These are phyloP conservation scores for Macrotrachela quadricornifera DNA, from an alignment of 1,140 invertebrate genomes.

Conservation along the genomic window DNA sequence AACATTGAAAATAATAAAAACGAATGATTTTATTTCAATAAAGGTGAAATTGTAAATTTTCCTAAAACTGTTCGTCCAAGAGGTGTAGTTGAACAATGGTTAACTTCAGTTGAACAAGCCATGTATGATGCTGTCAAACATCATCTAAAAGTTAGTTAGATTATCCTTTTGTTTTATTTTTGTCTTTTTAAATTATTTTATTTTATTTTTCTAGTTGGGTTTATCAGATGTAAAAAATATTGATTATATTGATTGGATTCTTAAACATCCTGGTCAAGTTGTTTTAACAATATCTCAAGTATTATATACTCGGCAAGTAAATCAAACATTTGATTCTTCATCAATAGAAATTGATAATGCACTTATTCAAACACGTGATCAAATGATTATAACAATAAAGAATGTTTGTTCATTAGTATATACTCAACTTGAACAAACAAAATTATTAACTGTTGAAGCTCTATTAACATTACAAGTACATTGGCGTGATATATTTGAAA, in stretches of 20 bases:
- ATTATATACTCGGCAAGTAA: slow-evolving; percentile 22
- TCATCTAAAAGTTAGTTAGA: slow-evolving; percentile 16
- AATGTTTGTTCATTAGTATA: slow-evolving; percentile 4
- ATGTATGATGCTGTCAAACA: slow-evolving; percentile 31
- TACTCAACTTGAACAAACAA: slow-evolving; percentile 8
- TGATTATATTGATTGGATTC: slow-evolving; percentile 19
- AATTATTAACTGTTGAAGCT: slow-evolving; percentile 41
- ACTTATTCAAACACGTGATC: slow-evolving; percentile 14
- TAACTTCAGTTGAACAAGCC: slow-evolving; percentile 23
- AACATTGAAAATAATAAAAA: too few relatives aligned
- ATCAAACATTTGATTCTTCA: slow-evolving; percentile 14
- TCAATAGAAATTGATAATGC: slow-evolving; percentile 10
- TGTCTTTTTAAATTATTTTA: too few relatives aligned
- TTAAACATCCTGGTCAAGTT: slow-evolving; percentile 28
- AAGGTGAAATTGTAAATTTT: slow-evolving; percentile 24
- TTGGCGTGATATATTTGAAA: slow-evolving; percentile 50
- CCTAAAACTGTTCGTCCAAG: slow-evolving; percentile 21
- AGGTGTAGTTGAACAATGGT: slow-evolving; percentile 27
- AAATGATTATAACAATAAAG: slow-evolving; percentile 17
- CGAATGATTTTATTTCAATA: too few relatives aligned
- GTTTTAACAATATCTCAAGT: slow-evolving; percentile 28
- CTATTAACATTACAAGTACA: slow-evolving; percentile 68
- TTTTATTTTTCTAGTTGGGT: slow-evolving; percentile 13
- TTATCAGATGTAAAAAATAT: slow-evolving; percentile 18
- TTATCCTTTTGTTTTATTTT: too few relatives aligned